Evolutionary conservation across 1,140 invertebrate genomes (phyloP).

Genomic region (Diabrotica virgifera): DNA sequence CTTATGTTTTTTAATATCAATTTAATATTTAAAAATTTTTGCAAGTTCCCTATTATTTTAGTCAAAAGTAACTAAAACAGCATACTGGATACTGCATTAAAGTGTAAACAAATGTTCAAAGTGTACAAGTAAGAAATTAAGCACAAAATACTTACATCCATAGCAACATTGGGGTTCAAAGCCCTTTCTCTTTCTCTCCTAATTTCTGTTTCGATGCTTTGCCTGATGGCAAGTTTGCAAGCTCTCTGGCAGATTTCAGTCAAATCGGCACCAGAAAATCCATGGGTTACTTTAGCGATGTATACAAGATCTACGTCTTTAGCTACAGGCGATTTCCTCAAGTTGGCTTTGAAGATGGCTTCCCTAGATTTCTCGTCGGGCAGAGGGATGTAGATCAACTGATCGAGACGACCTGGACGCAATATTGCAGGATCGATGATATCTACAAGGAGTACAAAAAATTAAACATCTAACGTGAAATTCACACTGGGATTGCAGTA

Average conservation of each 20-base stretch:
- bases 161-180: conserved; percentile 72
- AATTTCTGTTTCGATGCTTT: conserved; percentile 96
- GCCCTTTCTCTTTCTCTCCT: conserved; percentile 81
- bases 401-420: conserved; percentile 96
- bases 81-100: too few relatives aligned
- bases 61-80: too few relatives aligned
- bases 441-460: conserved; percentile 55
- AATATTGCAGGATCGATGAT: conserved; percentile 99
- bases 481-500: too few relatives aligned
- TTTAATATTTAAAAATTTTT: too few relatives aligned
- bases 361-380: conserved; percentile 98
- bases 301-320: conserved; percentile 93
- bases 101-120: too few relatives aligned
- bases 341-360: conserved; percentile 91
- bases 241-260: conserved; percentile 99
- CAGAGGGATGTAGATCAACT: conserved; percentile 98
- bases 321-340: conserved; percentile 95
- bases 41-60: too few relatives aligned
- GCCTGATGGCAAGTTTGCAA: conserved; percentile 97
- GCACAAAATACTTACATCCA: conserved; percentile 81
- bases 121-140: too few relatives aligned
- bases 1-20: too few relatives aligned
- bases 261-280: conserved; percentile 98
- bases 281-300: conserved; percentile 94
- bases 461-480: too few relatives aligned